A percentile compares a stretch with the other conserved stretches of the same genome.
phyloP scores from a whole-genome alignment of 2,797 vertebrate genomes.

The Smutsia gigantea region DNA sequence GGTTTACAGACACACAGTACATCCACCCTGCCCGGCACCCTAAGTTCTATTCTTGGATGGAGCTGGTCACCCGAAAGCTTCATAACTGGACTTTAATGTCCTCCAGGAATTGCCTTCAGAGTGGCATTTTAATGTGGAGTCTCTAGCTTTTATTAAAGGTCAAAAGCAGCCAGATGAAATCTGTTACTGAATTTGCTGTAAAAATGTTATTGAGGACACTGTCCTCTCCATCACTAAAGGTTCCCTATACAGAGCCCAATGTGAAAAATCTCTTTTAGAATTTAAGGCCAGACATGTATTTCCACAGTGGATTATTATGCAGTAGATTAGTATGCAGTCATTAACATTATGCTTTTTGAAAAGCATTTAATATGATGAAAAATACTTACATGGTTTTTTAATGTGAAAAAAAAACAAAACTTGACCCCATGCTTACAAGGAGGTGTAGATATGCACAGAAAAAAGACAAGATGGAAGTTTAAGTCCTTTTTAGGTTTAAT shows the following conservation, averaged over 20 bases:
- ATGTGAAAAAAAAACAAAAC: background rate
- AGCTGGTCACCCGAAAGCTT: background rate
- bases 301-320: background rate
- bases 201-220: constrained; percentile 62
- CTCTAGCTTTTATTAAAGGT: constrained; percentile 74
- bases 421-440: background rate
- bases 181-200: constrained; percentile 68
- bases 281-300: background rate
- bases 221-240: constrained; percentile 1
- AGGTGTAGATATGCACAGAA: background rate
- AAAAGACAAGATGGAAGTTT: background rate
- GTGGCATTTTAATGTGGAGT: constrained; percentile 61
- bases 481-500: background rate
- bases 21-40: background rate
- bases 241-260: background rate
- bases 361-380: constrained; percentile 8
- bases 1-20: background rate
- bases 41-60: background rate
- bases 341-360: background rate
- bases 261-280: constrained; percentile 1
- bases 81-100: background rate
- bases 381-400: background rate
- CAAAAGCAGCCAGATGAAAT: constrained; percentile 71
- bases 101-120: constrained; percentile 42
- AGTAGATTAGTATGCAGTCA: background rate